A percentile compares a stretch with the other conserved stretches of the same genome.
These are phyloP conservation scores for Anoplopoma fimbria DNA, from an alignment of 2,113 vertebrate species.

Conservation along the genomic window DNA sequence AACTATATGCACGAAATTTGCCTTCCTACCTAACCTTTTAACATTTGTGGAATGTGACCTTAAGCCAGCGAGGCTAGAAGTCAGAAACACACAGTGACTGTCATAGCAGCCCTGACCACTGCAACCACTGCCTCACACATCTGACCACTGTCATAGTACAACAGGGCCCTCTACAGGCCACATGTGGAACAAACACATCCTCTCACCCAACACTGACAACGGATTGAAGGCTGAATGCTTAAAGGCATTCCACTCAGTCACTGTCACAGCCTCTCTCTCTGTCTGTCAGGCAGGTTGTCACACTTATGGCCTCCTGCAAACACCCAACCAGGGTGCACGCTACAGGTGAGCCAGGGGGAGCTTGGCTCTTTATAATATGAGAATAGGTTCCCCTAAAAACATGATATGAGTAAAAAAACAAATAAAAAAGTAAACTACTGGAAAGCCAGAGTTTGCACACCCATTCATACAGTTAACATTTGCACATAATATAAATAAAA, in stretches of 20 bases:
- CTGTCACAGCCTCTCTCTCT: slow-evolving; percentile 41
- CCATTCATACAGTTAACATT: neutral
- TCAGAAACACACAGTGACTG: slow-evolving; percentile 7
- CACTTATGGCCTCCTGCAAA: slow-evolving; percentile 12
- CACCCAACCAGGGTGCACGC: neutral
- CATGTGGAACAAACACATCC: slow-evolving; percentile 3
- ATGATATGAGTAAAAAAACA: neutral
- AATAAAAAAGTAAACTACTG: neutral
- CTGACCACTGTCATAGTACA: slow-evolving; percentile 39
- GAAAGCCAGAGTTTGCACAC: neutral
- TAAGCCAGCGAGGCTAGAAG: slow-evolving; percentile 28
- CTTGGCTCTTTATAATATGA: neutral
- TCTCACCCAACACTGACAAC: neutral
- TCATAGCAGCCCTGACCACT: neutral
- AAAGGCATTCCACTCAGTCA: slow-evolving; percentile 54
- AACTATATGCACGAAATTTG: neutral
- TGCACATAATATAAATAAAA: neutral
- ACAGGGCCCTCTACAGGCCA: slow-evolving; percentile 70
- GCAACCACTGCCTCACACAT: neutral
- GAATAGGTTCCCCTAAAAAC: neutral
- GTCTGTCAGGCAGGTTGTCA: slow-evolving; percentile 33
- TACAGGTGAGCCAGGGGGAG: neutral
- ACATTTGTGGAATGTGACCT: slow-evolving; percentile 39
- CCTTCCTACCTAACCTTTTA: neutral
- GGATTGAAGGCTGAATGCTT: slow-evolving; percentile 46